Conservation (phyloP, 2,888 invertebrate genomes). For the Oscheius sp. region DNA sequence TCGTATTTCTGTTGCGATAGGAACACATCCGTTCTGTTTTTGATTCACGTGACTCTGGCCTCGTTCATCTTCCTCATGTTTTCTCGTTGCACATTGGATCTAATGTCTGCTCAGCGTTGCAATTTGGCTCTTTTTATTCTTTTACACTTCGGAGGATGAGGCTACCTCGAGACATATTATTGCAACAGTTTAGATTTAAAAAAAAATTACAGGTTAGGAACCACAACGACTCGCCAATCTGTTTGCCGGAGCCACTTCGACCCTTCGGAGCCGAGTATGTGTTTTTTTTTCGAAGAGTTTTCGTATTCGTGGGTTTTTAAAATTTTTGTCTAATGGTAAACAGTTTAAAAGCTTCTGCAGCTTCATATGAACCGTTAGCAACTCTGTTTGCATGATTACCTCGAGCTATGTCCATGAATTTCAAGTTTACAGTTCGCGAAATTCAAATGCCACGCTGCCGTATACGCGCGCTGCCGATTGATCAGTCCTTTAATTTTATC, state of each 20-base stretch:
- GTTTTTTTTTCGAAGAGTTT: background rate
- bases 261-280: constrained; percentile 59
- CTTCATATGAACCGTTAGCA: too few species aligned
- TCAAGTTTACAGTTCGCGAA: too few species aligned
- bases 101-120: background rate
- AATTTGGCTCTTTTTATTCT: constrained; percentile 26
- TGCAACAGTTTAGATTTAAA: background rate
- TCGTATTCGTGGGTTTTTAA: too few species aligned
- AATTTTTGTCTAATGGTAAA: too few species aligned
- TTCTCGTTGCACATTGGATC: background rate
- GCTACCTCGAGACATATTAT: background rate
- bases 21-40: background rate
- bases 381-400: background rate
- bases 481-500: too few species aligned
- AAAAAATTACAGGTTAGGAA: constrained; percentile 24
- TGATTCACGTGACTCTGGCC: constrained; percentile 9
- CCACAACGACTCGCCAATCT: constrained; percentile 45
- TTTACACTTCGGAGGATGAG: constrained; percentile 8
- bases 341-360: too few species aligned
- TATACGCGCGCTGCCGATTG: too few species aligned
- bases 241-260: constrained; percentile 67
- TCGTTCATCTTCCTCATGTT: background rate
- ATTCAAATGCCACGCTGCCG: too few species aligned
- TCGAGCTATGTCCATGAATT: background rate
- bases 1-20: too few species aligned